Evolutionary conservation across 2,888 invertebrate species (phyloP), one percentile per base, ranked within the genome.

Genomic region (Oeneis ivallda): DNA sequence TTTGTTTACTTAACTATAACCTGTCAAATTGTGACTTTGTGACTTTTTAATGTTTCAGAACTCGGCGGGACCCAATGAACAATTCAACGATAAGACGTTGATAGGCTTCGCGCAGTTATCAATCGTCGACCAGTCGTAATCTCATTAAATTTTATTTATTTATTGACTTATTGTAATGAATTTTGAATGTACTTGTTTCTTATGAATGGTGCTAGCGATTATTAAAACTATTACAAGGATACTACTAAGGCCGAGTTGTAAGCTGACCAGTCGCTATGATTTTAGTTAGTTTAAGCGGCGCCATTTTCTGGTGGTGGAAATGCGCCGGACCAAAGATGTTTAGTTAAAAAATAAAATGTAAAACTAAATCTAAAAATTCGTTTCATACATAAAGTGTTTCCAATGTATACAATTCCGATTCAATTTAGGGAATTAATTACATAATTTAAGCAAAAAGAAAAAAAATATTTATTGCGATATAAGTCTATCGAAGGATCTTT

Each of bases 91-190:
- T 85, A 98, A 98, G 83, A 95, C 98, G 49, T 93, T 99, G 72
- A 95, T 98, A 84, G 99, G 99, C 74, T 99, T 96, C 91, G 99
- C 99, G 80, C 98, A 99, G 92, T 96, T 99, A 84, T 97, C 98
- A 71, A 95, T 98, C 81, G 94, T 96, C 1, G 70, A 71, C 53
- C 52, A 62, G 53, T 50, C 53, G 65, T 63, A 64, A 52, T 54
- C 8, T 47, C 39, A 61, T 26, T 7, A n/a, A 32, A 5, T 13
- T 15, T 7, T 5, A 4, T 32, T n/a, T 52, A 52, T 52, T 32
- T 52, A 32, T 32, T 32, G 9, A 49, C 11, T 32, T 9, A 19
- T 32, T 13, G 1, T 34, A n/a, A n/a, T 41, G 32, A 43, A 52
- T 62, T 50, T 63, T 66, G 54, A 64, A 50, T 68, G 62, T 68